phyloP scores from a whole-genome alignment of 2,888 invertebrate genomes.

The Gortyna flavago region DNA sequence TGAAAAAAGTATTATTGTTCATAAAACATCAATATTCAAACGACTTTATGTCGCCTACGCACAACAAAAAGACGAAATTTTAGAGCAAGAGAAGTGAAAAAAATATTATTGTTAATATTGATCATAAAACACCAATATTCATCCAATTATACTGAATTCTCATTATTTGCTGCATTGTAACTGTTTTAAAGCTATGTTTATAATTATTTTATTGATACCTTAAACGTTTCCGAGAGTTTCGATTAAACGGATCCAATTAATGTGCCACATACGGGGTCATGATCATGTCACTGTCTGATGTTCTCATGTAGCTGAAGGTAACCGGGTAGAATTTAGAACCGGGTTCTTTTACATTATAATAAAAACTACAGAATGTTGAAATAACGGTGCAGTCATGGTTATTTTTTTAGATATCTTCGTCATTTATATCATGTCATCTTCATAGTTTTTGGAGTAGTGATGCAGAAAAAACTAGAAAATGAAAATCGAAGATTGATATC shows the following conservation, averaged over 20 bases:
- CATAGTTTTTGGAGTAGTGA: background rate
- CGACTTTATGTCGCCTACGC: too few relatives aligned
- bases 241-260: background rate
- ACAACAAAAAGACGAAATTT: too few relatives aligned
- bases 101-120: too few relatives aligned
- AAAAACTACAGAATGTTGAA: background rate
- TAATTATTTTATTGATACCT: conserved; percentile 6
- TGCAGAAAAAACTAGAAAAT: background rate
- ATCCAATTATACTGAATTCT: background rate
- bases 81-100: too few relatives aligned
- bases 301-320: background rate
- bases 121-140: background rate
- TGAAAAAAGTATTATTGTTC: too few relatives aligned
- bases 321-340: background rate
- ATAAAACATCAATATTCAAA: conserved; percentile 5
- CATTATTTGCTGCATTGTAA: background rate
- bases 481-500: background rate
- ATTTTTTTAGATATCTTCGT: background rate
- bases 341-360: background rate
- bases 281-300: background rate
- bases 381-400: background rate
- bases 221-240: background rate
- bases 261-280: background rate
- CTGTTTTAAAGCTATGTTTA: conserved; percentile 1
- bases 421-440: background rate